Evolutionary conservation across 2,888 invertebrate genomes (phyloP).

Genomic region (Philonicus albiceps): DNA sequence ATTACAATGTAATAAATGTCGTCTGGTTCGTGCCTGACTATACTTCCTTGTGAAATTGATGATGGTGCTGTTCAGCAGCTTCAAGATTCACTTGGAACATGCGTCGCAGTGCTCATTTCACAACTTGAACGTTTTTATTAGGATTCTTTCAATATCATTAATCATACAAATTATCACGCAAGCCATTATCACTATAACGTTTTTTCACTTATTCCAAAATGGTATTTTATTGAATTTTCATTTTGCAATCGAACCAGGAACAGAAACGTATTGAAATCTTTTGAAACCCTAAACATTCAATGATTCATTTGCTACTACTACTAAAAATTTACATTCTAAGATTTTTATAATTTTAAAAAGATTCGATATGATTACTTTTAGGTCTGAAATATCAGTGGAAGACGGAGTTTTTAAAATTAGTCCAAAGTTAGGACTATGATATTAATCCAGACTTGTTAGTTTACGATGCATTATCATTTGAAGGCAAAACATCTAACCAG

Average conservation of each 20-base stretch:
- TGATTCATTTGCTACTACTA: too few species aligned
- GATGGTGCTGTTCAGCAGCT: not conserved
- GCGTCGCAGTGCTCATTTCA: not conserved
- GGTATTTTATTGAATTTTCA: not conserved
- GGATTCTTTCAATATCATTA: not conserved
- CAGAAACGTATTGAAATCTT: not conserved
- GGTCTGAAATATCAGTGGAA: too few species aligned
- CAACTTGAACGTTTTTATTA: not conserved
- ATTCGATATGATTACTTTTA: too few species aligned
- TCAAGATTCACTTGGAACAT: not conserved
- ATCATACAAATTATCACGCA: not conserved
- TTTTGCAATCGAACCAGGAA: not conserved
- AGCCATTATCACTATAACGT: not conserved
- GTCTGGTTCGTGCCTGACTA: conserved; percentile 6
- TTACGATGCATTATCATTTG: too few species aligned
- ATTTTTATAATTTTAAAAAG: too few species aligned
- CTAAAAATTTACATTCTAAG: too few species aligned
- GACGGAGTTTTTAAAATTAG: too few species aligned
- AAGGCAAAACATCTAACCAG: too few species aligned
- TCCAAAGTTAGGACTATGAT: too few species aligned
- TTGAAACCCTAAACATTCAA: too few species aligned
- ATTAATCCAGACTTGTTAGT: too few species aligned
- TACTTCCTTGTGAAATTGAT: conserved; percentile 1
- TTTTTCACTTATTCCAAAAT: not conserved
- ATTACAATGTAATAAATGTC: conserved; percentile 35